A percentile compares a stretch with the other conserved stretches of the same genome.
Evolutionary conservation across 2,113 vertebrate species (phyloP).

Genomic region (Panthera tigris): DNA sequence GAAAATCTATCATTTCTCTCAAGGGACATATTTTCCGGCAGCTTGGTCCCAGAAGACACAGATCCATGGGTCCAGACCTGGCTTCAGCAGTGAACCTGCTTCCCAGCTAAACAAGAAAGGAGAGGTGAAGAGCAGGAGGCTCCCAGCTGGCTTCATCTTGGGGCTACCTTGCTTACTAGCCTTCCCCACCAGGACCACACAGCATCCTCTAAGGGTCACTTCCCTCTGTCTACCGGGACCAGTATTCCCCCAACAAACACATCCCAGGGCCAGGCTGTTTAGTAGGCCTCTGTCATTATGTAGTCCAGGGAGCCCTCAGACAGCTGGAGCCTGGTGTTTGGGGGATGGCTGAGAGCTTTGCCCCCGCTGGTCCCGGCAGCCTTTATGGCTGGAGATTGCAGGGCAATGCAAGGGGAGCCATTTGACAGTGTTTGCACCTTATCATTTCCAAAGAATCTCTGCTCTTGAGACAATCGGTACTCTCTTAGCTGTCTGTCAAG

Average conservation of each 20-base stretch:
- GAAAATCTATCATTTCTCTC: neutral
- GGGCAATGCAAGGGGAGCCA: slow-evolving; percentile 57
- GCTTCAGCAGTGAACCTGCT: neutral
- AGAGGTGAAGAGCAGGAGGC: neutral
- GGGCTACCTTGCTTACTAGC: neutral
- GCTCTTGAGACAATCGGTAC: slow-evolving; percentile 58
- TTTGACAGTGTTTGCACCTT: slow-evolving; percentile 64
- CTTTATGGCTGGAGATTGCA: slow-evolving; percentile 60
- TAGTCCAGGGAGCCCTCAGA: slow-evolving; percentile 13
- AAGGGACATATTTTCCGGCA: neutral
- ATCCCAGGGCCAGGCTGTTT: neutral
- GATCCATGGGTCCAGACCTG: neutral
- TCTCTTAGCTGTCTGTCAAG: slow-evolving; percentile 71
- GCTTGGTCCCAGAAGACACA: neutral
- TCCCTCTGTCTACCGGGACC: neutral
- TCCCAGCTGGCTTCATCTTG: neutral
- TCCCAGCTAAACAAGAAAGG: neutral
- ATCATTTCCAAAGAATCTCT: slow-evolving; percentile 73
- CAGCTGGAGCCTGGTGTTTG: slow-evolving; percentile 14
- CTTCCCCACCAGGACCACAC: neutral
- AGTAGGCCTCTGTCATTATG: slow-evolving; percentile 26
- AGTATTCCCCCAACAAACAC: neutral
- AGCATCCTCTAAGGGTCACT: neutral
- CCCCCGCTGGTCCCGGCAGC: slow-evolving; percentile 52
- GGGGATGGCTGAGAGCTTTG: slow-evolving; percentile 53